Evolutionary conservation across 2,888 invertebrate genomes (phyloP).

Genomic region (Drosophila subquinaria): DNA sequence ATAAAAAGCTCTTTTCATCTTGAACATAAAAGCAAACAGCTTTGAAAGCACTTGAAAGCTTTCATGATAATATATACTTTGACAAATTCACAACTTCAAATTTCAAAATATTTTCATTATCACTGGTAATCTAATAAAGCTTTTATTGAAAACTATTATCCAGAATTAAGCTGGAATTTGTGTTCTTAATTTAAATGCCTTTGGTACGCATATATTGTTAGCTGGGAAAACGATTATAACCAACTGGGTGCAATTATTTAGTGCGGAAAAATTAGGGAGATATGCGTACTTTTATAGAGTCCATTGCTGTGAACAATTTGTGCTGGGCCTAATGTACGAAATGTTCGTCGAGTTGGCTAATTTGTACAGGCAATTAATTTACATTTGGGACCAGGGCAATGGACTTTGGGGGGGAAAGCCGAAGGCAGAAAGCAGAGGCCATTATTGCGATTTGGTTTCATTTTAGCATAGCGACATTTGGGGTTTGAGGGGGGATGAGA

Average conservation of each 20-base stretch:
- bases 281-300: conserved; percentile 20
- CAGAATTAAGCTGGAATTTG: neutral
- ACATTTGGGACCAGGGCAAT: conserved; percentile 52
- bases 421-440: conserved; percentile 14
- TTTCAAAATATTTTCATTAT: neutral
- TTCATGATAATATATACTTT: too few relatives aligned
- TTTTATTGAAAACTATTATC: neutral
- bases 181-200: neutral
- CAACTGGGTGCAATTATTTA: conserved; percentile 20
- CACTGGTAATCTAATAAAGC: neutral
- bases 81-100: neutral
- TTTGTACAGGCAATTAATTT: conserved; percentile 78
- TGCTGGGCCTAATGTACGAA: conserved; percentile 55
- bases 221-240: conserved; percentile 11
- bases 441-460: conserved; percentile 70
- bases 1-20: too few relatives aligned
- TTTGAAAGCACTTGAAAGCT: too few relatives aligned
- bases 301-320: conserved; percentile 39
- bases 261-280: conserved; percentile 3
- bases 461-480: conserved; percentile 27
- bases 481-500: neutral
- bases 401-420: neutral
- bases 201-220: conserved; percentile 12
- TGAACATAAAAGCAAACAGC: too few relatives aligned
- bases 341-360: conserved; percentile 65